Base-by-base conservation (phyloP, 2,888 invertebrate genomes). In the Anthrax anthrax region DNA sequence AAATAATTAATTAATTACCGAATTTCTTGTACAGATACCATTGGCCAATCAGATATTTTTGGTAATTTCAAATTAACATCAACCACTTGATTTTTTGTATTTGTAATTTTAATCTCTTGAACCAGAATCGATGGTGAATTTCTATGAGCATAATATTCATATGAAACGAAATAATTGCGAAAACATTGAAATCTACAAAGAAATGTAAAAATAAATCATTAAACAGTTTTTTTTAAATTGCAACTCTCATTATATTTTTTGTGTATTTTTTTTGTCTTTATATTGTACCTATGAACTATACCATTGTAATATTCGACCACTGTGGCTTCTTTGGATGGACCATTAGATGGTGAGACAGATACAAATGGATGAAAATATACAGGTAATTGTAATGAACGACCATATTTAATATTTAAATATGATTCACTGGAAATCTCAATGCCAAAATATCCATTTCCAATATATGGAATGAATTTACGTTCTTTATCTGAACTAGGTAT, bases 111-210 rank as follows among this genome's bases (percentile, higher is more conserved):
- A 46, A 90, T 76, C 60, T 87, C 84, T 65, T 91, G 90, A 34
- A 89, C 80, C 56, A 90, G 75, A 45, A 90, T 68, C 32, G 81
- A 78, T 3, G 89, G 86, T 47, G 84, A 74, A 9, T 79, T 78
- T 56, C 89, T 75, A 63, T 89, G 89, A 9, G 88, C 85, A 62
- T 84, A 89, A 64, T 81, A 80, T 52, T 79, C 74, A 57, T 78
- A 79, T 2, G 76, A 73, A 5, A 78, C 71, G 55, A 77, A 75
- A 55, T 78, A 70, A 49, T 75, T 72, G 53, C 73, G 70, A 51
- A 77, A 77, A 57, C 84, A 84, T 60, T 82, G 80, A 66, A 77
- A 81, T 58, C 77, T 74, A 40, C 12, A 48, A 29, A 49, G 19
- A 34, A 43, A 18, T 37, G 23, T 16, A 49, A 65, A 57, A n/a